phyloP scores from a whole-genome alignment of 2,113 vertebrate species.

The Cichladusa arquata region DNA sequence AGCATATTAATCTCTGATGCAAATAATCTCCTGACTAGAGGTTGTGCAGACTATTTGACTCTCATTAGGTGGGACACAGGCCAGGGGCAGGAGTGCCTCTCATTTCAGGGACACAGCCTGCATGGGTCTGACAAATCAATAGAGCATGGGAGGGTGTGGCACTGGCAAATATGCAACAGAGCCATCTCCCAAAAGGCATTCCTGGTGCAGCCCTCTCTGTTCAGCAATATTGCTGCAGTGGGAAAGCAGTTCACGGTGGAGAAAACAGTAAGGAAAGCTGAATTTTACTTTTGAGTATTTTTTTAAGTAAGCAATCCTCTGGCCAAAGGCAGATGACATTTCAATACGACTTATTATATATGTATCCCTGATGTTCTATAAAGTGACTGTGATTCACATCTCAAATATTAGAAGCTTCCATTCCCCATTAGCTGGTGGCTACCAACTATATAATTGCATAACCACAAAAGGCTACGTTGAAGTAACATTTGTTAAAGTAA shows the following conservation, averaged over 20 bases:
- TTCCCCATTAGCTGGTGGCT: conserved; percentile 71
- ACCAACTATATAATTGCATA: conserved; percentile 79
- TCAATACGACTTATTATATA: conserved; percentile 55
- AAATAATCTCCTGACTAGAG: not conserved
- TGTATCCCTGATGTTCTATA: conserved; percentile 61
- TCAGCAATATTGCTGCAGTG: not conserved
- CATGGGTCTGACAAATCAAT: not conserved
- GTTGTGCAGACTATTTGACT: not conserved
- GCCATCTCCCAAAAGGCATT: not conserved
- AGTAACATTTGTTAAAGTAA: conserved; percentile 79
- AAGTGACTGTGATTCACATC: conserved; percentile 76
- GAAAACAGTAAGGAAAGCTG: not conserved
- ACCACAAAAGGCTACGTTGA: conserved; percentile 79
- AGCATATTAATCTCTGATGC: not conserved
- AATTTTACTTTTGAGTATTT: conserved; percentile 22
- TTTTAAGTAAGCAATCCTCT: conserved; percentile 41
- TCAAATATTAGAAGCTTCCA: conserved; percentile 80
- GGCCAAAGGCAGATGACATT: conserved; percentile 57
- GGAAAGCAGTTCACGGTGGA: not conserved
- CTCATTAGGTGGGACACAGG: not conserved
- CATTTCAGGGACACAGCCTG: not conserved
- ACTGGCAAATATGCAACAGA: not conserved
- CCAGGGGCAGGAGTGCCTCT: not conserved
- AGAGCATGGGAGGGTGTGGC: not conserved
- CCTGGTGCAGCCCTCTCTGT: not conserved